phyloP scores from a whole-genome alignment of 30 jellyfish, hydroid and myxozoan species.

The Hydra vulgaris region DNA sequence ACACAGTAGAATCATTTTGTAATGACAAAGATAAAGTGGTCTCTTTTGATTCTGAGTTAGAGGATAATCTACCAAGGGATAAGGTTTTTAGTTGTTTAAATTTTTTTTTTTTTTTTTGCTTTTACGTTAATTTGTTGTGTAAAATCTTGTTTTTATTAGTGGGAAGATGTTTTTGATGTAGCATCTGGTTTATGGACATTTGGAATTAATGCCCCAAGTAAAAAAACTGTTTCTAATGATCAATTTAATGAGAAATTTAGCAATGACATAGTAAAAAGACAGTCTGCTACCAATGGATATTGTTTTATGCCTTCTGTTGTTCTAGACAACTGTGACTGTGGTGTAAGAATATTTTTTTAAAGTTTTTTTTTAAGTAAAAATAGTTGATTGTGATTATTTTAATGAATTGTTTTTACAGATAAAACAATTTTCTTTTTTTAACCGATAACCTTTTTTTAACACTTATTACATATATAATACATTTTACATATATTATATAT shows the following conservation, averaged over 20 bases:
- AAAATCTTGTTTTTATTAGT: neutral
- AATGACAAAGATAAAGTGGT: neutral
- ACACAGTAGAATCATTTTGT: neutral
- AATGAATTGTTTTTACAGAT: too few relatives aligned
- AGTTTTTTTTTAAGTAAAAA: neutral
- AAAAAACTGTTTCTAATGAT: neutral
- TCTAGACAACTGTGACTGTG: neutral
- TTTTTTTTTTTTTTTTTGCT: too few relatives aligned
- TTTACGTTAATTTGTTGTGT: too few relatives aligned
- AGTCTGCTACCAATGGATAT: neutral
- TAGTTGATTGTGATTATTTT: too few relatives aligned
- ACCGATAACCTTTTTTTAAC: too few relatives aligned
- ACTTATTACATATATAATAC: too few relatives aligned
- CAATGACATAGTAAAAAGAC: neutral
- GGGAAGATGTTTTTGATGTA: conserved; percentile 11
- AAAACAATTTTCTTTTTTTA: neutral
- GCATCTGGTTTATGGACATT: conserved; percentile 5
- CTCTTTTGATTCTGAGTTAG: neutral
- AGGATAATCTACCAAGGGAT: neutral
- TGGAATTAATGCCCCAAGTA: conserved; percentile 3
- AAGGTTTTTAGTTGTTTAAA: neutral
- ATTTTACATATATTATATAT: too few relatives aligned
- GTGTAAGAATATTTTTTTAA: neutral
- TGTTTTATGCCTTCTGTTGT: neutral
- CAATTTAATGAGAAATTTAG: neutral